Conservation (phyloP, 2,797 vertebrate genomes). For the Rhynchotus rufescens region DNA sequence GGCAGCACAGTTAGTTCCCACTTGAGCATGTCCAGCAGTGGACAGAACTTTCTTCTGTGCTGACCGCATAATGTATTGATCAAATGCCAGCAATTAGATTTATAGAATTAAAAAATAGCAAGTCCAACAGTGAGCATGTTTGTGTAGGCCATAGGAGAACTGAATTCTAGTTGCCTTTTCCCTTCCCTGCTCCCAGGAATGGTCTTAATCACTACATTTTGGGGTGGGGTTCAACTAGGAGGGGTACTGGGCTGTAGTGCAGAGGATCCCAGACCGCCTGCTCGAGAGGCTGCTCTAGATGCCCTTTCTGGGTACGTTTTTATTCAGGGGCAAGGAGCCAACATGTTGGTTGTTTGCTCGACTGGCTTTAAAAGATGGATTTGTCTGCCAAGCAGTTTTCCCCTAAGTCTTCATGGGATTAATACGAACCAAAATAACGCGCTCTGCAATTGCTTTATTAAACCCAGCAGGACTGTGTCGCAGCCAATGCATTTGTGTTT, state of each 20-base stretch:
- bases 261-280: background rate
- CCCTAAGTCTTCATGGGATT: background rate
- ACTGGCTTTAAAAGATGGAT: background rate
- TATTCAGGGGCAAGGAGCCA: background rate
- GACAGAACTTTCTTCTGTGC: background rate
- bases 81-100: background rate
- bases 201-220: background rate
- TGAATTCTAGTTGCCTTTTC: background rate
- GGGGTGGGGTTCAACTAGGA: background rate
- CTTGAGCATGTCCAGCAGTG: background rate
- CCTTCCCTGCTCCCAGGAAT: background rate
- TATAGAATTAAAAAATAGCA: background rate
- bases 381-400: background rate
- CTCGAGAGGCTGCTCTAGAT: background rate
- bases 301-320: background rate
- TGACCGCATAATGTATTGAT: background rate
- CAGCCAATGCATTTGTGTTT: conserved; percentile 23
- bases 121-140: background rate
- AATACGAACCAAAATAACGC: background rate
- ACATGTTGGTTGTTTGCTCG: background rate
- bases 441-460: background rate
- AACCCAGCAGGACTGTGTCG: background rate
- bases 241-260: background rate
- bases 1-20: background rate
- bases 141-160: background rate